phyloP scores from a whole-genome alignment of 2,113 vertebrate genomes.

The Petrocephalus zakoni region DNA sequence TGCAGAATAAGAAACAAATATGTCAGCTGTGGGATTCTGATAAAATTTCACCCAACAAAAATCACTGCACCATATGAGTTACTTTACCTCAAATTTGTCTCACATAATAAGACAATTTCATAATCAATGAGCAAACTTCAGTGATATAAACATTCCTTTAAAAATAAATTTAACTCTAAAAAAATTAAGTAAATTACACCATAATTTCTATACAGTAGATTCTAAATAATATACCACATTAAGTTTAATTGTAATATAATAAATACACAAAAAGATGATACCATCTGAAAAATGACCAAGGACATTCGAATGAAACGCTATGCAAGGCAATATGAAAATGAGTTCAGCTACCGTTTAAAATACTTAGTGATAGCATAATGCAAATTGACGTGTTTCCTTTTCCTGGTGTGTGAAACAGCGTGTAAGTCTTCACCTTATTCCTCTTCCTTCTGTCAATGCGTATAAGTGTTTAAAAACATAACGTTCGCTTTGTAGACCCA shows the following conservation, averaged over 20 bases:
- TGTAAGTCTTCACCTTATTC: not conserved
- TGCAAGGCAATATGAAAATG: not conserved
- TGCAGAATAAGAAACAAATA: not conserved
- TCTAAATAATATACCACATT: not conserved
- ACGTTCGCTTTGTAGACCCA: not conserved
- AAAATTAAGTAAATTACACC: not conserved
- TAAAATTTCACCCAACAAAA: not conserved
- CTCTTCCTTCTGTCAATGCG: not conserved
- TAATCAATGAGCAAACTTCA: not conserved
- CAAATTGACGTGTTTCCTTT: conserved; percentile 17
- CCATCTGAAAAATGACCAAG: not conserved
- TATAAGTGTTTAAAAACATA: not conserved
- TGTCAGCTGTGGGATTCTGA: not conserved
- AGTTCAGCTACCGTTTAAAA: not conserved
- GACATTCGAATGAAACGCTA: not conserved
- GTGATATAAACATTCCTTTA: not conserved
- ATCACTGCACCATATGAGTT: not conserved
- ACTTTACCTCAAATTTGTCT: not conserved
- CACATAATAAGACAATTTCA: not conserved
- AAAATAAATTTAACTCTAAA: not conserved
- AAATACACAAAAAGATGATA: not conserved
- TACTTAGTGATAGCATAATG: conserved; percentile 13
- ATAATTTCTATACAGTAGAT: not conserved
- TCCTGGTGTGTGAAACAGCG: not conserved
- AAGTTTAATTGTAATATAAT: not conserved